Evolutionary conservation across 2,888 invertebrate genomes (phyloP).

Genomic region (Prosapia bicincta): DNA sequence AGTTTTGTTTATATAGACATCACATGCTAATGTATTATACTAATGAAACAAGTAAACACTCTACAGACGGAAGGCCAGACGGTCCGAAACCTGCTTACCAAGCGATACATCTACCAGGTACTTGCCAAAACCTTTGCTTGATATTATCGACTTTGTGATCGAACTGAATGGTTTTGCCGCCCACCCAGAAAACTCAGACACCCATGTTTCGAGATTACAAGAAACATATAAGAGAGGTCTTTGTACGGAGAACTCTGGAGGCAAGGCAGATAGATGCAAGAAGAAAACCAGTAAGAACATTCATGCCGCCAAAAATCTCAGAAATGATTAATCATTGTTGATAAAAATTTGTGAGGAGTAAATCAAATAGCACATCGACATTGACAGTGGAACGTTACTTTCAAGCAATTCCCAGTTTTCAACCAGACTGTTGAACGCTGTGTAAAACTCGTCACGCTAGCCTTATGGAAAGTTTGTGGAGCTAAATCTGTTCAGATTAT

Average conservation of each 20-base stretch:
- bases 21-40: slow-evolving; percentile 6
- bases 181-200: background rate
- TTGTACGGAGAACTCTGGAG: background rate
- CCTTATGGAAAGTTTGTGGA: no score
- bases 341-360: background rate
- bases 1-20: background rate
- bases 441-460: slow-evolving; percentile 29
- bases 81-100: slow-evolving; percentile 8
- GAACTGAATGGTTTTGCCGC: slow-evolving; percentile 9
- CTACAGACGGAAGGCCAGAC: slow-evolving; percentile 11
- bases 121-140: slow-evolving; percentile 5
- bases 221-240: background rate
- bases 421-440: slow-evolving; percentile 24
- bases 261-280: slow-evolving; percentile 11
- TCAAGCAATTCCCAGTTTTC: slow-evolving; percentile 6
- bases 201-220: slow-evolving; percentile 3
- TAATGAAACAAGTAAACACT: background rate
- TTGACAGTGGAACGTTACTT: slow-evolving; percentile 3
- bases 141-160: slow-evolving; percentile 1
- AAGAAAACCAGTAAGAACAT: slow-evolving; percentile 1
- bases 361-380: slow-evolving; percentile 4
- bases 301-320: slow-evolving; percentile 1
- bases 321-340: slow-evolving; percentile 5
- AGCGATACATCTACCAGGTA: slow-evolving; percentile 10
- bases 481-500: slow-evolving; percentile 26